phyloP scores from a whole-genome alignment of 2,888 invertebrate genomes.

The Drosophila suboccidentalis region DNA sequence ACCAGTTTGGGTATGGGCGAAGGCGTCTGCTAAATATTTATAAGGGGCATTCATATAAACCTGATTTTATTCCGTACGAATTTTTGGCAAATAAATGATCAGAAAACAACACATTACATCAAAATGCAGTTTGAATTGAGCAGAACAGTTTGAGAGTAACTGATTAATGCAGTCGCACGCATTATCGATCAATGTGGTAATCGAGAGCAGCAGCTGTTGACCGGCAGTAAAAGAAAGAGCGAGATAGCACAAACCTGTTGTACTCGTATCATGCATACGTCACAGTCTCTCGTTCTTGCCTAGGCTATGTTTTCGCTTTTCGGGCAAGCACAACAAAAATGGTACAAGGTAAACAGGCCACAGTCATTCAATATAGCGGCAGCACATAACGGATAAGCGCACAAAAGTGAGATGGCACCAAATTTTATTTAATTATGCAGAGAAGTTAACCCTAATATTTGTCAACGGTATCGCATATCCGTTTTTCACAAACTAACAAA shows the following conservation, averaged over 20 bases:
- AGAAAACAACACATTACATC: slow-evolving; percentile 29
- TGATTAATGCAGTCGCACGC: slow-evolving; percentile 27
- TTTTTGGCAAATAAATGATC: slow-evolving; percentile 23
- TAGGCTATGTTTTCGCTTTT: slow-evolving; percentile 70
- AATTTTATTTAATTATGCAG: slow-evolving; percentile 19
- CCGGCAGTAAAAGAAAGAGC: slow-evolving; percentile 19
- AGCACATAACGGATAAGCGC: slow-evolving; percentile 23
- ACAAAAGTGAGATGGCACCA: slow-evolving; percentile 4
- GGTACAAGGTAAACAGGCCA: slow-evolving; percentile 71
- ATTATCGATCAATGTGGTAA: slow-evolving; percentile 50
- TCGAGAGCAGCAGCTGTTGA: slow-evolving; percentile 36
- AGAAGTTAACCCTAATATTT: slow-evolving; percentile 25
- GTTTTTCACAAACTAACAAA: slow-evolving; percentile 3
- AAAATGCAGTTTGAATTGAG: slow-evolving; percentile 52
- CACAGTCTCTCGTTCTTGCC: slow-evolving; percentile 34
- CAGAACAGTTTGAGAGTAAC: slow-evolving; percentile 49
- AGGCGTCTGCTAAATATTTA: slow-evolving; percentile 69
- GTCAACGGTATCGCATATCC: not conserved
- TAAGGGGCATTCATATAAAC: slow-evolving; percentile 60
- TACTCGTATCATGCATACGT: slow-evolving; percentile 38
- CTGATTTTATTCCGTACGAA: slow-evolving; percentile 45
- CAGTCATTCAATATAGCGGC: slow-evolving; percentile 33
- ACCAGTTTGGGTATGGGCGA: slow-evolving; percentile 63
- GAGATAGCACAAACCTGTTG: slow-evolving; percentile 56
- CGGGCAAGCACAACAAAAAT: slow-evolving; percentile 40